phyloP scores from a whole-genome alignment of 1,140 invertebrate genomes.

The Aphaenogaster floridana region DNA sequence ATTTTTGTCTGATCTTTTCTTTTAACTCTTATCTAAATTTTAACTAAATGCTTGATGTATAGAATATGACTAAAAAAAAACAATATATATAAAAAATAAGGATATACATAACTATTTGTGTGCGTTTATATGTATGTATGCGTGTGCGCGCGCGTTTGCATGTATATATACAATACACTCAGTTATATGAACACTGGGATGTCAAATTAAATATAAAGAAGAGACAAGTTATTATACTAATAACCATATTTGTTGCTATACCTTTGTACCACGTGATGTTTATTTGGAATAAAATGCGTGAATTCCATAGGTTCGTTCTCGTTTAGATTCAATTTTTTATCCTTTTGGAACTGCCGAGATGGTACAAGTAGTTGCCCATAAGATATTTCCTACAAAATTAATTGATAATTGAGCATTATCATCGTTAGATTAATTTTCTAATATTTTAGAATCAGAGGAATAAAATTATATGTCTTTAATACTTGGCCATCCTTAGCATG shows the following conservation, averaged over 20 bases:
- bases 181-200: background rate
- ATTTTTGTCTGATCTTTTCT: background rate
- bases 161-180: constrained; percentile 10
- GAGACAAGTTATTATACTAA: constrained; percentile 7
- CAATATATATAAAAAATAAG: background rate
- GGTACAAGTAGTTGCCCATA: constrained; percentile 95
- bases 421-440: background rate
- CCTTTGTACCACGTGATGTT: constrained; percentile 90
- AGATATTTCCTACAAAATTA: constrained; percentile 90
- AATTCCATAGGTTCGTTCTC: constrained; percentile 88
- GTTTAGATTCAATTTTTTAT: constrained; percentile 85
- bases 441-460: background rate
- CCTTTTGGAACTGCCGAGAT: constrained; percentile 88
- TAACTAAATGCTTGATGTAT: background rate
- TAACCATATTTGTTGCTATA: constrained; percentile 78
- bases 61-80: constrained; percentile 12
- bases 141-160: background rate
- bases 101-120: constrained; percentile 10
- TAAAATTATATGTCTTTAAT: constrained; percentile 61
- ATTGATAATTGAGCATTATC: constrained; percentile 26
- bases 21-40: background rate
- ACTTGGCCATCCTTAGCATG: constrained; percentile 94
- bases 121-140: background rate
- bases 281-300: constrained; percentile 82
- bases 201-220: constrained; percentile 30